Evolutionary conservation across 2,888 invertebrate species (phyloP).

Genomic region (Leptopilina drosophilae): DNA sequence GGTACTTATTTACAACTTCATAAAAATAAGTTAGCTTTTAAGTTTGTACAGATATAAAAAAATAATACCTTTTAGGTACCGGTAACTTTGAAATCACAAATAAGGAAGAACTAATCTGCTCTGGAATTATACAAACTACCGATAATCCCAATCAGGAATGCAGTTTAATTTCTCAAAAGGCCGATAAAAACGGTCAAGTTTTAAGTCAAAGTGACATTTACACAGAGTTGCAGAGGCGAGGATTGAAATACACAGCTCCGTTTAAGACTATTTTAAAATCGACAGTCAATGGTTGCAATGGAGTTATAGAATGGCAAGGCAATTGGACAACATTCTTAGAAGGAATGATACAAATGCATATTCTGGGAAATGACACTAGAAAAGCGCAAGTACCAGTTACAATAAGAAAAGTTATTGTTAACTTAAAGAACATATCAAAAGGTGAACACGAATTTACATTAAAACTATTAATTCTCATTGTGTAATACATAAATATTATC

Average conservation of each 20-base stretch:
- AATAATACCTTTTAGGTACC: conserved; percentile 42
- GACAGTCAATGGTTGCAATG: conserved; percentile 74
- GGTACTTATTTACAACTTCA: conserved; percentile 53
- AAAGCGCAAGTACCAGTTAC: conserved; percentile 79
- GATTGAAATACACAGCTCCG: conserved; percentile 78
- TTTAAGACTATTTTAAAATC: conserved; percentile 78
- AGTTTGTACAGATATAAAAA: not conserved
- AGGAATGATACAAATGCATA: conserved; percentile 82
- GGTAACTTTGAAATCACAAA: conserved; percentile 81
- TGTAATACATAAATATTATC: too few relatives aligned
- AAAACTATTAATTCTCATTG: too few relatives aligned
- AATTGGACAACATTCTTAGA: conserved; percentile 85
- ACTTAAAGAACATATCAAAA: conserved; percentile 71
- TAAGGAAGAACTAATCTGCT: conserved; percentile 83
- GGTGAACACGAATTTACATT: not conserved
- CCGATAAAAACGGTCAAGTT: conserved; percentile 10
- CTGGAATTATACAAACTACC: conserved; percentile 82
- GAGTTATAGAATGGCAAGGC: conserved; percentile 79
- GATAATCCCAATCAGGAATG: conserved; percentile 72
- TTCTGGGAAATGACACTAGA: conserved; percentile 76
- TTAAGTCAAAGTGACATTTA: conserved; percentile 70
- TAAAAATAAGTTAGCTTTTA: conserved; percentile 55
- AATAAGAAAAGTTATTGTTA: conserved; percentile 79
- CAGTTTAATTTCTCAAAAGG: not conserved
- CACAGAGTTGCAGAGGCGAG: conserved; percentile 77